Base-by-base conservation (phyloP, 1,140 invertebrate genomes). In the Drosophila truncata region DNA sequence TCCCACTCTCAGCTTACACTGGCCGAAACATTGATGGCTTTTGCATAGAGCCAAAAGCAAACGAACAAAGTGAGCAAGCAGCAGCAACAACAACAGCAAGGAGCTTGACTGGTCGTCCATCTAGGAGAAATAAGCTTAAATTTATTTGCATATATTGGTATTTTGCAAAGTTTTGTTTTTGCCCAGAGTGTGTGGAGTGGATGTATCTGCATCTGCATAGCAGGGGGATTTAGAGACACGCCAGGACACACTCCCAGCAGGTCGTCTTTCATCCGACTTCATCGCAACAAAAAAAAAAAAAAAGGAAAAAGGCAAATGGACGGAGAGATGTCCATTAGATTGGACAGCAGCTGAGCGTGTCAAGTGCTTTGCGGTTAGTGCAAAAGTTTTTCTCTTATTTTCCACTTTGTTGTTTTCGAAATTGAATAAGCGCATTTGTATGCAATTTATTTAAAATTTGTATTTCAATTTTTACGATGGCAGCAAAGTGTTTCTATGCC, bases 361-460 rank as follows among this genome's bases (percentile, higher is more conserved):
- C 83, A 83, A 86, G 83, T 86, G 76, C 46, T 87, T 87, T 86
- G 83, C 83, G 83, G 83, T 87, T 63, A 67, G 85, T 65, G 64
- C n/a, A 58, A 39, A 65, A 76, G 61, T 71, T 86, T 74, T 81
- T 54, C 74, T 76, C 58, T 78, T 82, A 70, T 75, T 87, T 82
- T 85, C 72, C 58, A 62, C 64, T 79, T 72, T 80, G 50, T 54
- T 72, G 37, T 59, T 78, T 70, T 29, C 41, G 23, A 75, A 87
- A 87, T 85, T 85, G 74, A 86, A 87, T 85, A 86, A 85, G 44
- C 67, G 83, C 83, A 87, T 86, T 86, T 86, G 70, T 82, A 71
- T 79, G 83, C 82, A 82, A 82, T 87, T 86, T 87, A 82, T 86
- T 87, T 82, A 76, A 86, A 87, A 87, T 82, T 62, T 78, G 37